These are phyloP conservation scores for Lordiphosa stackelbergi DNA, from an alignment of 1,140 invertebrate species.

Conservation along the genomic window DNA sequence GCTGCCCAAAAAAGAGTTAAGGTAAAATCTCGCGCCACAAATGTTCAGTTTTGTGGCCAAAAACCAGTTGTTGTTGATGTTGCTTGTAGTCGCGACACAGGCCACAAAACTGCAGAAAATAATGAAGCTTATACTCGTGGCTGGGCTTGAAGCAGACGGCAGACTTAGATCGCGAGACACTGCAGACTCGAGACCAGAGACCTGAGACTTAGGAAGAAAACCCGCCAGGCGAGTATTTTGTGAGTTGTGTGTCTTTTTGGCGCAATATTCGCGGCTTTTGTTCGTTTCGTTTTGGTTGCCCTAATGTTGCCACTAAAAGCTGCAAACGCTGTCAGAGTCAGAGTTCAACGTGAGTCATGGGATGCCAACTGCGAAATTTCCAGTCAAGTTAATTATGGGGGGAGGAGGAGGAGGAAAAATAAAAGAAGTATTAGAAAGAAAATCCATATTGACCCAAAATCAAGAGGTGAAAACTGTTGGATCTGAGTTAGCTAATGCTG, in stretches of 20 bases:
- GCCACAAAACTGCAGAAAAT: conserved; percentile 53
- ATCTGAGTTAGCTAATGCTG: too few relatives aligned
- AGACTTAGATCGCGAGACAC: conserved; percentile 1
- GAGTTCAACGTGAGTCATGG: conserved; percentile 5
- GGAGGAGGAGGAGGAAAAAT: too few relatives aligned
- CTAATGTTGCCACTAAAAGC: conserved; percentile 5
- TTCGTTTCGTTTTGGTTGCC: conserved; percentile 10
- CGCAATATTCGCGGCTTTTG: conserved; percentile 18
- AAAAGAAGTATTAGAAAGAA: too few relatives aligned
- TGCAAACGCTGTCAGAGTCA: too few relatives aligned
- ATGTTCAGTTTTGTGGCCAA: conserved; percentile 20
- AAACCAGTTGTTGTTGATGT: conserved; percentile 39
- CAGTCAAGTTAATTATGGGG: not conserved
- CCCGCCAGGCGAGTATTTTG: conserved; percentile 17
- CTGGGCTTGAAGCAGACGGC: conserved; percentile 3
- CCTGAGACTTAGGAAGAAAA: conserved; percentile 5
- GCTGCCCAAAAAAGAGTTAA: conserved; percentile 27
- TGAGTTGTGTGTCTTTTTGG: conserved; percentile 22
- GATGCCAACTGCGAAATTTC: not conserved
- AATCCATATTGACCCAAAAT: too few relatives aligned
- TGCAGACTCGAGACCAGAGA: not conserved
- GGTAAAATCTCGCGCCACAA: conserved; percentile 22
- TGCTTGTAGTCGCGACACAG: conserved; percentile 23
- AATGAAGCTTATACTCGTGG: conserved; percentile 4
- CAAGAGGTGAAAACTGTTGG: too few relatives aligned